A percentile compares a stretch with the other conserved stretches of the same genome.
Conservation (phyloP, 2,888 invertebrate genomes). For the Malthinus seriepunctatus region DNA sequence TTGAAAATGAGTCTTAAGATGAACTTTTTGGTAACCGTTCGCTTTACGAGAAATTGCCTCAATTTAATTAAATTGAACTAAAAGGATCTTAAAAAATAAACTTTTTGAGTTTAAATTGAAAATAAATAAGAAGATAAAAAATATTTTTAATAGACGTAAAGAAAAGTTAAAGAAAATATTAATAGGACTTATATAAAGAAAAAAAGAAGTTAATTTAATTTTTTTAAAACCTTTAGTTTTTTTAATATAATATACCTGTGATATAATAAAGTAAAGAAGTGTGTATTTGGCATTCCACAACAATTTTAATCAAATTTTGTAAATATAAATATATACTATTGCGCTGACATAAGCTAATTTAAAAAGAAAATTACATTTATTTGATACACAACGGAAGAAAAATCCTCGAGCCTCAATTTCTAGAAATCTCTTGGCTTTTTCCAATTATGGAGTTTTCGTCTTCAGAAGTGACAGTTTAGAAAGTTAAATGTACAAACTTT, state of each 20-base stretch:
- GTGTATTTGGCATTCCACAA: neutral
- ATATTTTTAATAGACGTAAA: too few species aligned
- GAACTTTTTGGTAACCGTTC: too few species aligned
- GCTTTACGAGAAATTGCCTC: too few species aligned
- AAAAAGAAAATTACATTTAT: slow-evolving; percentile 14
- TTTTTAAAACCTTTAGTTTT: too few species aligned
- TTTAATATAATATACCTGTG: neutral
- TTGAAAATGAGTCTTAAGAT: too few species aligned
- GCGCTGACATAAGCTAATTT: slow-evolving; percentile 12
- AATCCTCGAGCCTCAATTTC: slow-evolving; percentile 11
- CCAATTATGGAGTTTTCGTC: slow-evolving; percentile 16
- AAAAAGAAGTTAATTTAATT: too few species aligned
- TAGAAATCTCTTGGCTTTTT: slow-evolving; percentile 14
- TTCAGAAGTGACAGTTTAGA: slow-evolving; percentile 14
- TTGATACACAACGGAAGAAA: slow-evolving; percentile 6
- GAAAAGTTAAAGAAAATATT: too few species aligned
- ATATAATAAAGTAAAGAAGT: neutral
- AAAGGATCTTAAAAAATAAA: too few species aligned
- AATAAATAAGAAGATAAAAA: too few species aligned
- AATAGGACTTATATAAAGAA: too few species aligned
- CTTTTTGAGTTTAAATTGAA: too few species aligned
- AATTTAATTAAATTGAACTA: too few species aligned
- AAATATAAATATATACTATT: slow-evolving; percentile 4
- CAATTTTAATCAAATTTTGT: slow-evolving; percentile 18
- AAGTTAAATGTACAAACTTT: slow-evolving; percentile 12